Evolutionary conservation across 2,797 vertebrate genomes (phyloP).

Genomic region (Crypturellus tataupa): DNA sequence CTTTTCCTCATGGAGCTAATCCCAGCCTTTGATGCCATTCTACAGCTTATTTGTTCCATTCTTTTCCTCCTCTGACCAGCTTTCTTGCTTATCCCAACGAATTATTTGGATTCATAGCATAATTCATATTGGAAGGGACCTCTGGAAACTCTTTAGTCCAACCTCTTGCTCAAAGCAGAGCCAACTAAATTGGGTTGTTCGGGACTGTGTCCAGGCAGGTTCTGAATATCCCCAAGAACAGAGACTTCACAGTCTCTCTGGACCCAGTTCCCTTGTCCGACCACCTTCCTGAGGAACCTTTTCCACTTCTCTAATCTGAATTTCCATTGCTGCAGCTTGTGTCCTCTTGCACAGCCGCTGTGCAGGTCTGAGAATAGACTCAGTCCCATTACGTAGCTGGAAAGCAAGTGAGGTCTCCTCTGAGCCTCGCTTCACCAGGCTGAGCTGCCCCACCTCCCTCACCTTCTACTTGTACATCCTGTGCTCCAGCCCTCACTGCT

Average conservation of each 20-base stretch:
- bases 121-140: not conserved
- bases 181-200: not conserved
- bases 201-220: rapidly evolving
- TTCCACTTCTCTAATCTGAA: not conserved
- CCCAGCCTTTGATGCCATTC: not conserved
- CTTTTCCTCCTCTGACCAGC: not conserved
- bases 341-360: not conserved
- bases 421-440: not conserved
- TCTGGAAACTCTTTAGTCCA: not conserved
- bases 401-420: not conserved
- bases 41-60: not conserved
- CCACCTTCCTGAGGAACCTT: not conserved
- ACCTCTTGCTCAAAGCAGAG: not conserved
- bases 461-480: too few species aligned
- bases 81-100: not conserved
- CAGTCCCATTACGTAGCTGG: not conserved
- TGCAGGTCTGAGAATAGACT: not conserved
- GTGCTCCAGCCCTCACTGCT: not conserved
- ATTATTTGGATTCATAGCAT: rapidly evolving
- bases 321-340: not conserved
- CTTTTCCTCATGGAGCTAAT: not conserved
- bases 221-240: not conserved
- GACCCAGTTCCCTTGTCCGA: not conserved
- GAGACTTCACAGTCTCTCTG: not conserved
- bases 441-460: not conserved